Evolutionary conservation across 2,888 invertebrate genomes (phyloP), one percentile per base, ranked within the genome.

Genomic region (Cephonodes hylas): DNA sequence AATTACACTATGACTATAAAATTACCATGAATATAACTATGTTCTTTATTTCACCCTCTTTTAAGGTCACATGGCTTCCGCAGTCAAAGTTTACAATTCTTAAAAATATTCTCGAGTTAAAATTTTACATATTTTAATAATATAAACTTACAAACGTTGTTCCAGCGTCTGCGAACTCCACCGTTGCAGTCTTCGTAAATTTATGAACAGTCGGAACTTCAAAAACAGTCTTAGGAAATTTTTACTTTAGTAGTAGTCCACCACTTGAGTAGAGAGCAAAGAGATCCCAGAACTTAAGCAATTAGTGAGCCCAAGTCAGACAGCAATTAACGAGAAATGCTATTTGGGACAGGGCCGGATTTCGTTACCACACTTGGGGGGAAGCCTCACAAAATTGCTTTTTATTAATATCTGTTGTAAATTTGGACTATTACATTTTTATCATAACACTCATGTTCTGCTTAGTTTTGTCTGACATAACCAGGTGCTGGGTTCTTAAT

Each of bases 231-330:
- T 86, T 83, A 83, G 85, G 84, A 84, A 79, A 81, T 85, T 89
- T 89, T 89, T 86, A 83, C 83, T 85, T 84, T 83, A 86, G 86
- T 84, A 86, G 84, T 86, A 88, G 82, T 87, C 86, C 75, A 85
- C 88, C 86, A 89, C 86, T 90, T 86, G 82, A 82, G 81, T 81
- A 76, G 81, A 81, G 84, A 85, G 88, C 83, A 81, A 88, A 82
- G 85, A 88, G 89, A 89, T 90, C 87, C 83, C 82, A 78, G 87
- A 91, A 91, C 90, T 91, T 91, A 90, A 90, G 91, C 91, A 91
- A 91, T 91, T 91, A 91, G 91, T 83, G 88, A 88, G 86, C 81
- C 86, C 83, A 79, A 89, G 85, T 85, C 89, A 86, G 90, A 91
- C 90, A 89, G 91, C 89, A 91, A 91, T 91, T 91, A 91, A 88